A percentile compares a stretch with the other conserved stretches of the same genome.
Evolutionary conservation across 1,140 invertebrate genomes (phyloP).

Genomic region (Bombus sibiricus): DNA sequence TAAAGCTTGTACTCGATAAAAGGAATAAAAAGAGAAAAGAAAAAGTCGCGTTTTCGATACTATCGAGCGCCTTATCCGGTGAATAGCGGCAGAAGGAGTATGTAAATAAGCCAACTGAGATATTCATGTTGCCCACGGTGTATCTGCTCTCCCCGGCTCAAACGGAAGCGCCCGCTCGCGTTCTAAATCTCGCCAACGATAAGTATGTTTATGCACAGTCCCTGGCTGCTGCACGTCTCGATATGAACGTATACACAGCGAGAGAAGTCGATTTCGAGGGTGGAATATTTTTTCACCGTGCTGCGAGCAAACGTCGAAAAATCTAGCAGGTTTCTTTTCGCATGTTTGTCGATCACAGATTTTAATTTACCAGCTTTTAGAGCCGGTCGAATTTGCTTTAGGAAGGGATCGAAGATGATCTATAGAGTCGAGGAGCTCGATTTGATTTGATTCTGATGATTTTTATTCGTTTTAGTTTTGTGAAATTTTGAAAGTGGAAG

Average conservation of each 20-base stretch:
- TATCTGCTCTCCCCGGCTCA: slow-evolving; percentile 11
- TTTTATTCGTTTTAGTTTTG: too few relatives aligned
- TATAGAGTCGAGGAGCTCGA: too few relatives aligned
- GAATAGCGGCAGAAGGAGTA: slow-evolving; percentile 63
- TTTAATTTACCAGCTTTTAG: too few relatives aligned
- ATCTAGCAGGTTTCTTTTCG: too few relatives aligned
- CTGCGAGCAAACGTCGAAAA: not conserved
- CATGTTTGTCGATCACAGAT: not conserved
- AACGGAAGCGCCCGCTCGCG: not conserved
- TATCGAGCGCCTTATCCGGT: slow-evolving; percentile 61
- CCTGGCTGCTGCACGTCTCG: not conserved
- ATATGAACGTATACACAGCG: not conserved
- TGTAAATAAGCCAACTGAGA: slow-evolving; percentile 69
- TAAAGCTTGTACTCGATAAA: too few relatives aligned
- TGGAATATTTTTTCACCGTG: not conserved
- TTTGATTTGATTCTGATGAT: too few relatives aligned
- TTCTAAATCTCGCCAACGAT: slow-evolving; percentile 42
- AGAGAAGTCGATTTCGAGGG: not conserved
- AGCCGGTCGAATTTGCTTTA: too few relatives aligned
- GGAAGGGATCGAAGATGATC: too few relatives aligned
- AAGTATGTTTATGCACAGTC: slow-evolving; percentile 45
- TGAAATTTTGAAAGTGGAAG: too few relatives aligned
- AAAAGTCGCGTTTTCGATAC: slow-evolving; percentile 37
- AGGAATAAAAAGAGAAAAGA: not conserved
- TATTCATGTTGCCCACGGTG: slow-evolving; percentile 62